These are phyloP conservation scores for Pogonophryne albipinna DNA, from an alignment of 2,797 vertebrate species.

Conservation along the genomic window DNA sequence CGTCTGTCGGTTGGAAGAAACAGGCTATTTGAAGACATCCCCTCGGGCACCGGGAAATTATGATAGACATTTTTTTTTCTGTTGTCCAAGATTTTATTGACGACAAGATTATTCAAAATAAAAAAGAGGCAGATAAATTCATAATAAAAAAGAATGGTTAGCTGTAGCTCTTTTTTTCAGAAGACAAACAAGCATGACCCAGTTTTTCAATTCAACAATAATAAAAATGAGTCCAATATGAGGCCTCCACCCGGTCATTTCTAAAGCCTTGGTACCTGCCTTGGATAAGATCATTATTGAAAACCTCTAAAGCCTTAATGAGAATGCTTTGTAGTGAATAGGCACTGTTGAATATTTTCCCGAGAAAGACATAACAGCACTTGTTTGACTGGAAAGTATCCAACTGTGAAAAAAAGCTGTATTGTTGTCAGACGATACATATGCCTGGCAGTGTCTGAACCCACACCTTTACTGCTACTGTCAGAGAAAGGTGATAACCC, in stretches of 20 bases:
- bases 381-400: slow-evolving; percentile 12
- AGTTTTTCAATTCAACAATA: neutral
- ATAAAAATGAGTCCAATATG: neutral
- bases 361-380: slow-evolving; percentile 1
- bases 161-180: neutral
- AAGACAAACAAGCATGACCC: neutral
- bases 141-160: neutral
- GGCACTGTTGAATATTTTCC: slow-evolving; percentile 1
- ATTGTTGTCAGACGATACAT: slow-evolving; percentile 41
- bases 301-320: neutral
- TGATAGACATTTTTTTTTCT: neutral
- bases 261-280: neutral
- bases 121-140: neutral
- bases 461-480: slow-evolving; percentile 82
- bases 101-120: neutral
- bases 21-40: neutral
- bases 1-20: no score
- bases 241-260: neutral
- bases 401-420: slow-evolving; percentile 6
- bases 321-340: neutral
- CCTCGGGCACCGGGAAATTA: neutral
- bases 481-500: slow-evolving; percentile 86
- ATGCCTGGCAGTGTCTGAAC: slow-evolving; percentile 66
- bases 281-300: neutral
- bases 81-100: neutral